A percentile compares a stretch with the other conserved stretches of the same genome.
Conservation (phyloP, 2,888 invertebrate species). For the Trachelus iudaicus region DNA sequence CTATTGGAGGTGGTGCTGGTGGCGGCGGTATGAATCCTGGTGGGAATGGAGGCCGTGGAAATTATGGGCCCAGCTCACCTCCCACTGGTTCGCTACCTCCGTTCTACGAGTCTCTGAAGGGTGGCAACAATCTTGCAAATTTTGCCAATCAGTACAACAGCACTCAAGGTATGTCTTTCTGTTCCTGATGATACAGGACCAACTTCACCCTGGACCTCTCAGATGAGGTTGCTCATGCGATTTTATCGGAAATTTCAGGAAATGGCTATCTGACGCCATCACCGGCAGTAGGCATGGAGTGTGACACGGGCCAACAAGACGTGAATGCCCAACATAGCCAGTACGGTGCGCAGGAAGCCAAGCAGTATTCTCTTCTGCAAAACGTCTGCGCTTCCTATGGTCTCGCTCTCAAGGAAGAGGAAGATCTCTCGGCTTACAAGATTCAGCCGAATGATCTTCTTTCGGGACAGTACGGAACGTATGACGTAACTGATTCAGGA, state of each 20-base stretch:
- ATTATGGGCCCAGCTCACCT: conserved; percentile 89
- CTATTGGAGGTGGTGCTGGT: conserved; percentile 73
- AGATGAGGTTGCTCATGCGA: neutral
- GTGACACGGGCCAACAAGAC: conserved; percentile 77
- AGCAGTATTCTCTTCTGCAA: conserved; percentile 83
- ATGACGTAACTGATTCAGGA: conserved; percentile 75
- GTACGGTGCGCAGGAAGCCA: conserved; percentile 67
- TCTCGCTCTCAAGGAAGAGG: conserved; percentile 82
- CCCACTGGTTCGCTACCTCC: conserved; percentile 90
- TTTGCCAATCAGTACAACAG: conserved; percentile 75
- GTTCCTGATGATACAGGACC: neutral
- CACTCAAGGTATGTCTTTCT: conserved; percentile 45
- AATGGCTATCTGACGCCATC: conserved; percentile 78
- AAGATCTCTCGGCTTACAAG: conserved; percentile 79
- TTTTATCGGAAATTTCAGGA: conserved; percentile 39
- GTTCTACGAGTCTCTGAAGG: conserved; percentile 87
- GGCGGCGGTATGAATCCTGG: conserved; percentile 81
- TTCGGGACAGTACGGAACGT: conserved; percentile 71
- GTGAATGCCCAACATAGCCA: conserved; percentile 63
- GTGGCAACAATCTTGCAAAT: conserved; percentile 77
- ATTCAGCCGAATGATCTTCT: conserved; percentile 75
- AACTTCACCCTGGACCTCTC: neutral
- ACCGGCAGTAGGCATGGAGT: conserved; percentile 79
- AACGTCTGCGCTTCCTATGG: conserved; percentile 83
- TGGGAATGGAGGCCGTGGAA: conserved; percentile 81